Evolutionary conservation across 2,888 invertebrate genomes (phyloP).

Genomic region (Zeuzera pyrina): DNA sequence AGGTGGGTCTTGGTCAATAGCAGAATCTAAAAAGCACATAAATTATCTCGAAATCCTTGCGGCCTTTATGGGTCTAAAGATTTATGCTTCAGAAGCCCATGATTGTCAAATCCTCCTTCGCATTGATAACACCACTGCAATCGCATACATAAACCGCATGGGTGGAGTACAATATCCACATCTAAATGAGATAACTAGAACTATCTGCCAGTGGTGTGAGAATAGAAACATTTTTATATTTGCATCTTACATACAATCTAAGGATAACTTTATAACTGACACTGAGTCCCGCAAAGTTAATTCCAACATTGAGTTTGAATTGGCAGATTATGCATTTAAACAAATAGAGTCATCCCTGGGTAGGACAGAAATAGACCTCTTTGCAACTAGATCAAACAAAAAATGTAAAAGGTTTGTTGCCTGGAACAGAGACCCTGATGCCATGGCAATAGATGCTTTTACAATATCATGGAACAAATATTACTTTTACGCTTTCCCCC

Average conservation of each 20-base stretch:
- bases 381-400: conserved; percentile 10
- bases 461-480: conserved; percentile 11
- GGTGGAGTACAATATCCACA: background rate
- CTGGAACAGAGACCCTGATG: conserved; percentile 12
- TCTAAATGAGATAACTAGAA: background rate
- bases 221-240: background rate
- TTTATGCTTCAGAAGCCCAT: background rate
- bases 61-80: background rate
- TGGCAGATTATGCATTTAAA: too few relatives aligned
- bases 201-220: background rate
- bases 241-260: background rate
- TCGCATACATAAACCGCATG: background rate
- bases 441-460: conserved; percentile 10
- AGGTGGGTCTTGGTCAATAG: background rate
- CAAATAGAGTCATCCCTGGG: conserved; percentile 7
- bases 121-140: background rate
- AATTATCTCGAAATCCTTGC: background rate
- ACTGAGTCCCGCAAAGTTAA: background rate
- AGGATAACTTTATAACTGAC: background rate
- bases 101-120: background rate
- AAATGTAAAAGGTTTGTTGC: conserved; percentile 15
- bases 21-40: background rate
- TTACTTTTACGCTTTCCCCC: conserved; percentile 14
- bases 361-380: conserved; percentile 12
- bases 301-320: conserved; percentile 10